Base-by-base conservation (phyloP, 2,888 invertebrate species). In the Oligia strigilis region DNA sequence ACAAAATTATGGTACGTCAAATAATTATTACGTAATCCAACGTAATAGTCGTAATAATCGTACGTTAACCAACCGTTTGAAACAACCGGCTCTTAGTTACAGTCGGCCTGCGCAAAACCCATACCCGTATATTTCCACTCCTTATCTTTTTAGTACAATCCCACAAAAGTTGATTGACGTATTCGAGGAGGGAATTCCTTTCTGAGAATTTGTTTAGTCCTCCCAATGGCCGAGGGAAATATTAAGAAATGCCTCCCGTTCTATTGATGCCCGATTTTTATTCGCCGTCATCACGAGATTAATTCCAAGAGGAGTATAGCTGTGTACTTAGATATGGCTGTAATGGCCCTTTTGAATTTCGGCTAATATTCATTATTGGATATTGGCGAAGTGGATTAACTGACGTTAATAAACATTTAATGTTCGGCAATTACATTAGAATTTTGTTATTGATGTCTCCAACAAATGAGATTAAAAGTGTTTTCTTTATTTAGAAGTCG, bases 81-180 rank as follows among this genome's bases (percentile, higher is more conserved):
- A 49, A 14, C 1, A 49, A 49, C 49, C 13, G 49, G 49, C 49
- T 4, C 17, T 14, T 9, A 19, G 52, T 23, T n/a, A 1, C 40
- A n/a, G n/a, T 23, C n/a, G 72, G 5, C 60, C 64, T 72, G 84
- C 36, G 17, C 72, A 75, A 71, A 83, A 70, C 70, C 58, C 6
- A 62, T 2, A 1, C 14, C 78, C 88, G 87, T 89, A 82, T 86
- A 84, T 88, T 84, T 81, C 52, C 83, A 75, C 75, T 83, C 81
- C 89, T 91, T 94, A 94, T 94, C 93, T 93, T 91, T 93, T 93
- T 91, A 92, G 92, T 91, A 92, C 90, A 93, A 94, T 93, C 92
- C 93, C 89, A 94, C 93, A 95, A 93, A 94, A 94, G 93, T 94
- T 95, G 95, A 95, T 95, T 94, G 95, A 95, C 95, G 92, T 94